A percentile compares a stretch with the other conserved stretches of the same genome.
Conservation (phyloP, 2,888 invertebrate genomes). For the Cataglyphis albicans region DNA sequence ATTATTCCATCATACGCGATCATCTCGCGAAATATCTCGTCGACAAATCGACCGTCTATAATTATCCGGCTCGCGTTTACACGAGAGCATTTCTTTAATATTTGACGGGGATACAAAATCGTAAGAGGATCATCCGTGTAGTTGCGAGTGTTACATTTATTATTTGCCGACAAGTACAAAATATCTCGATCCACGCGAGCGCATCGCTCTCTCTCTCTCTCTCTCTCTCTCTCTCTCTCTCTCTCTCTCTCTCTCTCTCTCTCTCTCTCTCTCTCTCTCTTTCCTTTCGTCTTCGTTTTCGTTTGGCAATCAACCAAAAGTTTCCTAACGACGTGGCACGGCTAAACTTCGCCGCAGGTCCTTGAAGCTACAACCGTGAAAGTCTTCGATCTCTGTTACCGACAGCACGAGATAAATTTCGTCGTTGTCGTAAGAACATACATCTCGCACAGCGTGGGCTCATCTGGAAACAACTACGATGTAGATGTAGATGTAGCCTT, state of each 20-base stretch:
- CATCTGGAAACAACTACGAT: conserved; percentile 73
- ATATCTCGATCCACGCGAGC: conserved; percentile 23
- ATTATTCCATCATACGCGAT: conserved; percentile 27
- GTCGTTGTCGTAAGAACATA: conserved; percentile 68
- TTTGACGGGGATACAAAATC: conserved; percentile 23
- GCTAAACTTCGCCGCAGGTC: conserved; percentile 49
- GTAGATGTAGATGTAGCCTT: conserved; percentile 69
- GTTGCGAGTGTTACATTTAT: conserved; percentile 56
- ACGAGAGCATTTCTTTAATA: conserved; percentile 1
- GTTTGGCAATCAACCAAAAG: conserved; percentile 59
- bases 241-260: conserved; percentile 11
- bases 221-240: conserved; percentile 25
- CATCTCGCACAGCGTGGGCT: conserved; percentile 75
- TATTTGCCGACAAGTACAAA: conserved; percentile 59
- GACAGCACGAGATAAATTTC: conserved; percentile 74
- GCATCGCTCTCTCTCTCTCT: conserved; percentile 5
- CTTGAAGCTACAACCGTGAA: conserved; percentile 59
- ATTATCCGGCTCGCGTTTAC: conserved; percentile 14
- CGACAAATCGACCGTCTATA: conserved; percentile 36
- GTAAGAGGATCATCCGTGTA: conserved; percentile 39
- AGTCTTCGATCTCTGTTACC: conserved; percentile 71
- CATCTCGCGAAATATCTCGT: conserved; percentile 24
- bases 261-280: conserved; percentile 24
- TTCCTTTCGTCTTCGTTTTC: conserved; percentile 40
- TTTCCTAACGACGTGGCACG: conserved; percentile 57